A percentile compares a stretch with the other conserved stretches of the same genome.
phyloP scores from a whole-genome alignment of 2,888 invertebrate genomes.

The Leucania comma region DNA sequence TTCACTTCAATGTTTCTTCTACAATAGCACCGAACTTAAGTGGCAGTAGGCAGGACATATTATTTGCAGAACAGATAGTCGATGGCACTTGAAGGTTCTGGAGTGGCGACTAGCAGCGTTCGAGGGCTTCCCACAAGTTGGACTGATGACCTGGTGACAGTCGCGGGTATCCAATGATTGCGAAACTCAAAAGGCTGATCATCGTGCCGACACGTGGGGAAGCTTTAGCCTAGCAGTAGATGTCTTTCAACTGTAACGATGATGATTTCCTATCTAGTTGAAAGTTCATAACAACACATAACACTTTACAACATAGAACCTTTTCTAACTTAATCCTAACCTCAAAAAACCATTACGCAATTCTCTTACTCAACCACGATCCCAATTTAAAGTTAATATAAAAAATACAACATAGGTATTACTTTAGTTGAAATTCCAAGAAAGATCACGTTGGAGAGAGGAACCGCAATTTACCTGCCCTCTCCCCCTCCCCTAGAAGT shows the following conservation, averaged over 20 bases:
- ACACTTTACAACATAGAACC: background rate
- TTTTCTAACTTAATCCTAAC: slow-evolving; percentile 24
- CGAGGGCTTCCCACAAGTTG: no score
- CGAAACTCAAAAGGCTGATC: no score
- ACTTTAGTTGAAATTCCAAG: slow-evolving; percentile 67
- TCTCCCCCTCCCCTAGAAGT: slow-evolving; percentile 56
- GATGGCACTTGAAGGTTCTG: no score
- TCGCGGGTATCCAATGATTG: no score
- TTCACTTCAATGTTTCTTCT: background rate
- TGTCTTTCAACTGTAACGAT: no score
- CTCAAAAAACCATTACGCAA: slow-evolving; percentile 49
- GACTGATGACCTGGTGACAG: no score
- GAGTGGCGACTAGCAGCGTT: no score
- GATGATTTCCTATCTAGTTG: background rate
- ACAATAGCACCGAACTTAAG: no score
- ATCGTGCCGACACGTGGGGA: no score
- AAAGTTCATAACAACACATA: slow-evolving; percentile 4
- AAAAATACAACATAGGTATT: slow-evolving; percentile 61
- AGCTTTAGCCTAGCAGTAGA: no score
- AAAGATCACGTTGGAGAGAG: slow-evolving; percentile 60
- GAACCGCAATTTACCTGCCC: slow-evolving; percentile 67
- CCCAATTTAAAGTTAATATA: slow-evolving; percentile 56
- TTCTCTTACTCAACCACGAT: slow-evolving; percentile 48
- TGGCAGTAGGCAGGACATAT: no score
- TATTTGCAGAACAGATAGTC: no score